Conservation (phyloP, 2,113 vertebrate genomes). For the Glareola pratincola region DNA sequence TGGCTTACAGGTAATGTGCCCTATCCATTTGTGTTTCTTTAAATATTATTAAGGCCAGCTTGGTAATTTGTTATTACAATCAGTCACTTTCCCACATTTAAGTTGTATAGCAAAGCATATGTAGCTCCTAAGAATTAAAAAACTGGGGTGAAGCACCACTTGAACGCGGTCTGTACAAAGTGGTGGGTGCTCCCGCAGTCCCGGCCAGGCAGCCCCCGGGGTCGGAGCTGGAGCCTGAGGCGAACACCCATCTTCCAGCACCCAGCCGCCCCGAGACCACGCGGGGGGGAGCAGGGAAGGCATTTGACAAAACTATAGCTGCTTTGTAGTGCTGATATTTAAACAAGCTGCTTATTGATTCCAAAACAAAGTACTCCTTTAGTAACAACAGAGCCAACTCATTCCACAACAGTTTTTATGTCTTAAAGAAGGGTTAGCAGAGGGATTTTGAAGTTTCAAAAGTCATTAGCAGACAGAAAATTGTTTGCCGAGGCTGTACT, state of each 20-base stretch:
- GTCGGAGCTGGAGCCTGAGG: not conserved
- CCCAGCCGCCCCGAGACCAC: not conserved
- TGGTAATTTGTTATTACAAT: not conserved
- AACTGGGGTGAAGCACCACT: fast-evolving
- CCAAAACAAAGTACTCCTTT: slow-evolving; percentile 60
- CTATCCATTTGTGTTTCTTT: not conserved
- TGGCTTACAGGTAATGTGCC: not conserved
- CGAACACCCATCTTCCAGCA: not conserved
- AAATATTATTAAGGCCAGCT: not conserved
- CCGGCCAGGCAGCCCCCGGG: not conserved
- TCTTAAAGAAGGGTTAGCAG: slow-evolving; percentile 49
- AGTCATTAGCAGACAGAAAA: slow-evolving; percentile 35
- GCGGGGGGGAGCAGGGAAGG: not conserved
- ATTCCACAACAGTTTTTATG: slow-evolving; percentile 56
- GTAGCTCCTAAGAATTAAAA: not conserved
- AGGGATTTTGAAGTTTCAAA: slow-evolving; percentile 53
- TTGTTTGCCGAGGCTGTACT: not conserved
- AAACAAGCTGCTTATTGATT: slow-evolving; percentile 56
- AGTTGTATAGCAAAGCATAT: fast-evolving
- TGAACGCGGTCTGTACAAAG: fast-evolving
- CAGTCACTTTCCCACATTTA: not conserved
- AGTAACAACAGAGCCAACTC: slow-evolving; percentile 32
- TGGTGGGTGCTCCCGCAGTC: not conserved
- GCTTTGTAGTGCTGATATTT: slow-evolving; percentile 50
- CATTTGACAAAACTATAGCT: not conserved